Base-by-base conservation (phyloP, 2,797 vertebrate genomes). In the Sebastes variabilis region DNA sequence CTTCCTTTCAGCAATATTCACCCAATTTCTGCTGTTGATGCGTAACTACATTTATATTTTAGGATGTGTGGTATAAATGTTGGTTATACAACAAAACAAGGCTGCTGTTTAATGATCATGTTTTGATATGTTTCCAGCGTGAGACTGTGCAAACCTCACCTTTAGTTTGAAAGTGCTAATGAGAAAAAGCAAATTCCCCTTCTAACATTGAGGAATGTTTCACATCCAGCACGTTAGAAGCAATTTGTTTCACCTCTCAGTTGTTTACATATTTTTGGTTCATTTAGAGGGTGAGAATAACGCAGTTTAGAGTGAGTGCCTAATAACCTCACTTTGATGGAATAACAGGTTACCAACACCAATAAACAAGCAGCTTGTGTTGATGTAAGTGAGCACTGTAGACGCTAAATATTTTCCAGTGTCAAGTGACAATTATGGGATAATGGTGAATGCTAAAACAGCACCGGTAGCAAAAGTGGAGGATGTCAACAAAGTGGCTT, bases 301-400 rank as follows among this genome's bases (percentile, higher is more conserved):
- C 13, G 4, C 54, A 55, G 64, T 68, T 69, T 49, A 0, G 13
- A 58, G 11, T 18, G n/a, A 77, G 56, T 22, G 80, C 22, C 66
- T 62, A 34, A 84, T 85, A 66, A 62, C 68, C 81, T 81, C 59
- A 70, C 29, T 67, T 3, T 22, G 64, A 69, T 12, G 18, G 36
- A 27, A 73, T 42, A 24, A 60, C 64, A 70, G 42, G 60, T 70
- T 74, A 32, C 27, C 18, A 34, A 38, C 76, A 49, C 55, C 46
- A 46, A 71, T 66, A 66, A 79, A 61, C 25, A 56, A 24, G 22
- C 72, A 59, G 60, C 22, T 14, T 71, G 49, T 69, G 42, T 49
- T 49, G 18, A 49, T 49, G 46, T 49, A 20, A 49, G 46, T 49
- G 42, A 59, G 30, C 30, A 6, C 22, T 11, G 8, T 22, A 56